Conservation (phyloP, 2,888 invertebrate species). For the Balanococcus diminutus region DNA sequence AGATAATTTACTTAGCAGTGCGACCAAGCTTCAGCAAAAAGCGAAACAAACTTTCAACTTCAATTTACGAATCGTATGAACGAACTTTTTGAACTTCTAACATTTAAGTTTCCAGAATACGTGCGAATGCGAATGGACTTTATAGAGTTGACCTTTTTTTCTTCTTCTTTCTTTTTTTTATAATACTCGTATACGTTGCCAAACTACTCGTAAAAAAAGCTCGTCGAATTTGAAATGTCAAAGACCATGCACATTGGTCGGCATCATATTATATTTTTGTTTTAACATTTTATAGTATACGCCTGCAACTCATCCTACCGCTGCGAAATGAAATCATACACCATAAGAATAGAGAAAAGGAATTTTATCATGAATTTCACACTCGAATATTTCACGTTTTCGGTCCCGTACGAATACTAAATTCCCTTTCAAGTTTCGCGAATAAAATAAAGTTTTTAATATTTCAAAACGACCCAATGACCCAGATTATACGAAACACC, state of each 20-base stretch:
- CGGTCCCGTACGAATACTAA: background rate
- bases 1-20: conserved; percentile 24
- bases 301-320: background rate
- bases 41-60: conserved; percentile 29
- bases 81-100: conserved; percentile 41
- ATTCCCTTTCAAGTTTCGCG: background rate
- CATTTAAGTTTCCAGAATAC: conserved; percentile 34
- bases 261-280: conserved; percentile 8
- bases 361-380: conserved; percentile 3
- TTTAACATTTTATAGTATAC: conserved; percentile 9
- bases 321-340: background rate
- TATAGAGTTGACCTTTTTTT: conserved; percentile 33
- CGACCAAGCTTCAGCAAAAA: background rate
- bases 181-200: conserved; percentile 32
- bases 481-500: conserved; percentile 5
- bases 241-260: conserved; percentile 32
- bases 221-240: conserved; percentile 37
- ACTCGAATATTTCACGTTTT: background rate
- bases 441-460: background rate
- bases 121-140: conserved; percentile 39
- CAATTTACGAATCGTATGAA: conserved; percentile 30
- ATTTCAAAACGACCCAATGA: conserved; percentile 23
- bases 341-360: background rate
- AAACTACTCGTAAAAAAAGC: conserved; percentile 12
- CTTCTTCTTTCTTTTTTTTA: background rate